Base-by-base conservation (phyloP, 2,797 vertebrate genomes). In the Gallinago stenura region DNA sequence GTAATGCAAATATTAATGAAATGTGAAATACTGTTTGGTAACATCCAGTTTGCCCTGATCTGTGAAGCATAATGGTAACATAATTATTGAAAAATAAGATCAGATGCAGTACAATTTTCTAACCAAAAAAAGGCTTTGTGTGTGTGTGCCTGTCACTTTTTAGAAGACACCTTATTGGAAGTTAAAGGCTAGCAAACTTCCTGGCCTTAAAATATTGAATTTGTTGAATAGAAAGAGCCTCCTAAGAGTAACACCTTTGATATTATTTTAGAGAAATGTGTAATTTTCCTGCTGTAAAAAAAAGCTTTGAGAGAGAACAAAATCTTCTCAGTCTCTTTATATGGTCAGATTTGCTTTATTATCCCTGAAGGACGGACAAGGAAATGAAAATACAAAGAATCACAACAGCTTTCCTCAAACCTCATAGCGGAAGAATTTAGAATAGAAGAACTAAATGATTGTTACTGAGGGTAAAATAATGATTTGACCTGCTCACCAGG, bases 201-300 rank as follows among this genome's bases (percentile, higher is more conserved):
- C 48, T 79, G 43, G 54, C 69, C 66, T 86, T 86, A 83, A 93
- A 83, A 71, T 51, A 45, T 10, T 64, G 70, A 75, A 64, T 92
- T 75, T 86, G 22, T 78, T 86, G 88, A 88, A 83, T 56, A 75
- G 71, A 22, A 71, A 65, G 33, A 85, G 19, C 46, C 60, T 82
- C 22, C 30, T 72, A 72, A 77, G 65, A 68, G 35, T 81, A 70
- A 64, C 41, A 75, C 31, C 48, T 88, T 85, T 83, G 41, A 51
- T 90, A 66, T 21, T 83, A 39, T 90, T 88, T 94, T 54, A 37
- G 83, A 91, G 48, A 70, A 83, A 90, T 41, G 22, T 86, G 45
- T 81, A 33, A 60, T 89, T 89, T 83, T 22, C 30, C 39, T 92
- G 45, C 77, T 88, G 30, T 53, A 77, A 78, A 57, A 35, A 33